Evolutionary conservation across 2,797 vertebrate species (phyloP).

Genomic region (Crocodylus rhombifer): DNA sequence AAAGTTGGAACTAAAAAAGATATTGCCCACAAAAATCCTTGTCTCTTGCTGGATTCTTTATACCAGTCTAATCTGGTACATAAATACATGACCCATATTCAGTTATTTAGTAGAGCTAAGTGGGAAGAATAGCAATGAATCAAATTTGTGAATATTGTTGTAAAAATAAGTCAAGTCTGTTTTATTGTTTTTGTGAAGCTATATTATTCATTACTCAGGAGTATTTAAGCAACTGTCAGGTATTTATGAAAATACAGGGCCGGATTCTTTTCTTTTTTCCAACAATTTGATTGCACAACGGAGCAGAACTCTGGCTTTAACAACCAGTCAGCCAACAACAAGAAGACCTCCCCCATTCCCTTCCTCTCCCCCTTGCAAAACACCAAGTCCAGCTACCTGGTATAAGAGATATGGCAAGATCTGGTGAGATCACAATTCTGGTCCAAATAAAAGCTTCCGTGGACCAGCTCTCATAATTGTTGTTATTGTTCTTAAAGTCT

Average conservation of each 20-base stretch:
- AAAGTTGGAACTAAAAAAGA: too few species aligned
- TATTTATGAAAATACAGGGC: neutral
- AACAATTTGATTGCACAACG: neutral
- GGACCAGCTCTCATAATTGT: neutral
- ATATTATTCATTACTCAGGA: neutral
- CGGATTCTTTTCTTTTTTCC: neutral
- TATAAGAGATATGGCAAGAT: neutral
- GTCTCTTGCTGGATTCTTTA: neutral
- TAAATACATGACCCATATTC: fast-evolving
- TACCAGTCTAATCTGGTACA: neutral
- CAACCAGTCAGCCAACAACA: neutral
- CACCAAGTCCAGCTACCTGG: neutral
- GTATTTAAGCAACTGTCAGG: neutral
- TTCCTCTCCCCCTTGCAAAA: neutral
- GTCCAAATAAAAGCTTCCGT: neutral
- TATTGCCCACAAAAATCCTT: too few species aligned
- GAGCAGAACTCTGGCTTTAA: neutral
- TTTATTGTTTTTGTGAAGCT: neutral
- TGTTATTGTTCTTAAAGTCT: too few species aligned
- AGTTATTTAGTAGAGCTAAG: neutral
- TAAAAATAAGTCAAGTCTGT: neutral
- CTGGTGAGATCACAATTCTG: neutral
- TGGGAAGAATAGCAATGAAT: neutral
- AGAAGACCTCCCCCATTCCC: neutral
- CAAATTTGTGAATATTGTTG: neutral